Conservation (phyloP, 92 coral and sea anemone species). For the Metridium senile region DNA sequence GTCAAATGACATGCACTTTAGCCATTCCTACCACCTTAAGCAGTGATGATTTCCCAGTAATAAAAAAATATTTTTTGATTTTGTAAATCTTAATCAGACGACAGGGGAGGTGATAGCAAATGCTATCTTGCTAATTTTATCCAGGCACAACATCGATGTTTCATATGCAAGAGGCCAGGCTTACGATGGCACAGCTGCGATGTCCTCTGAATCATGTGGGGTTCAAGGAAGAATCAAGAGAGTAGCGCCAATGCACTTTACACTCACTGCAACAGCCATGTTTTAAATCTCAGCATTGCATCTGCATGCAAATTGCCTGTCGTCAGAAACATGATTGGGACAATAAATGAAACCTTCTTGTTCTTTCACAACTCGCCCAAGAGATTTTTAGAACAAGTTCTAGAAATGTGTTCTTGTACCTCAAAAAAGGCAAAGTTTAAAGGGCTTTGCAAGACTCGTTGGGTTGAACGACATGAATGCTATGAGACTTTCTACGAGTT, state of each 20-base stretch:
- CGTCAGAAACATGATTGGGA: constrained; percentile 57
- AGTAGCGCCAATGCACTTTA: constrained; percentile 43
- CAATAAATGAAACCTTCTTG: constrained; percentile 40
- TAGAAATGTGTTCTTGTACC: constrained; percentile 43
- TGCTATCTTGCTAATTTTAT: constrained; percentile 29
- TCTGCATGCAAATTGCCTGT: constrained; percentile 42
- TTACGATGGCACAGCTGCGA: constrained; percentile 63
- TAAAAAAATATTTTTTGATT: constrained; percentile 41
- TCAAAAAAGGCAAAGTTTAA: constrained; percentile 33
- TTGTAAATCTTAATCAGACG: constrained; percentile 42
- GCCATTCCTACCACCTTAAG: too few species aligned
- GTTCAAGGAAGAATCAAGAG: constrained; percentile 54
- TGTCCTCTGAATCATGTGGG: constrained; percentile 57
- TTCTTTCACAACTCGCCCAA: constrained; percentile 51
- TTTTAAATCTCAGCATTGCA: constrained; percentile 54
- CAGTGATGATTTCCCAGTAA: constrained; percentile 27
- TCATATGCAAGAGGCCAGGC: constrained; percentile 58
- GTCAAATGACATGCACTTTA: too few species aligned
- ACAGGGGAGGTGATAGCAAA: constrained; percentile 38
- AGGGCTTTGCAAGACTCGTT: constrained; percentile 53
- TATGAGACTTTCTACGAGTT: constrained; percentile 41
- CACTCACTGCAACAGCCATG: constrained; percentile 61
- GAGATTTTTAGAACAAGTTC: constrained; percentile 45
- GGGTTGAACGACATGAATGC: constrained; percentile 48
- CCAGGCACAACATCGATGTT: constrained; percentile 54